Conservation (phyloP, 2,113 vertebrate genomes). For the Nicator chloris region DNA sequence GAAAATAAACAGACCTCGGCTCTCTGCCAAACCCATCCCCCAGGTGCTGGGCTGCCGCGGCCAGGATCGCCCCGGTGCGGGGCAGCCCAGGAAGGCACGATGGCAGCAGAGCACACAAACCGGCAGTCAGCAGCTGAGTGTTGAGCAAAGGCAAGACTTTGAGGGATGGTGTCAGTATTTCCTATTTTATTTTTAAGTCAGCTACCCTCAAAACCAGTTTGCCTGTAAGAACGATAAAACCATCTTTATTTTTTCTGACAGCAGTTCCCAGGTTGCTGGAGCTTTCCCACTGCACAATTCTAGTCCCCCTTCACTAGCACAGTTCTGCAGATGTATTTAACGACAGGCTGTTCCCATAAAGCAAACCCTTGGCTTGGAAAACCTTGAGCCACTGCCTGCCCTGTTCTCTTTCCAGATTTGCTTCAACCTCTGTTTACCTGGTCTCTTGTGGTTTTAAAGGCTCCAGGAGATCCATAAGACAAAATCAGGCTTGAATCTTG, state of each 20-base stretch:
- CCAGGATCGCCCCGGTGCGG: fast-evolving
- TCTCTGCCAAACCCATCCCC: background rate
- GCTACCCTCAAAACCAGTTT: background rate
- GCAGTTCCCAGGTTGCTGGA: background rate
- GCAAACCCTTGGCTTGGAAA: background rate
- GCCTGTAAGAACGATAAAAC: background rate
- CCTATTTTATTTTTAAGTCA: background rate
- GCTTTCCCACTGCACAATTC: background rate
- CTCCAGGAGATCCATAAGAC: background rate
- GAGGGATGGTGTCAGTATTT: background rate
- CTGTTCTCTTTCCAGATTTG: background rate
- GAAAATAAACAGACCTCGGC: fast-evolving
- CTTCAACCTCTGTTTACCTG: background rate
- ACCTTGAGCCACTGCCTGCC: background rate
- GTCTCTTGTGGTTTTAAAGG: background rate
- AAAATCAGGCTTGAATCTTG: background rate
- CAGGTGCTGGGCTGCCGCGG: fast-evolving
- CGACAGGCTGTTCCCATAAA: background rate
- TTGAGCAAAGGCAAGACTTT: background rate
- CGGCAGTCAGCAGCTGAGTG: background rate
- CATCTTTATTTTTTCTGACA: background rate
- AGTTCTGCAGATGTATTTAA: background rate
- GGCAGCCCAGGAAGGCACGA: background rate
- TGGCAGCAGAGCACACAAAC: fast-evolving
- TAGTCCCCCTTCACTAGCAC: background rate